These are phyloP conservation scores for Danionella dracula DNA, from an alignment of 2,797 vertebrate genomes.

Conservation along the genomic window DNA sequence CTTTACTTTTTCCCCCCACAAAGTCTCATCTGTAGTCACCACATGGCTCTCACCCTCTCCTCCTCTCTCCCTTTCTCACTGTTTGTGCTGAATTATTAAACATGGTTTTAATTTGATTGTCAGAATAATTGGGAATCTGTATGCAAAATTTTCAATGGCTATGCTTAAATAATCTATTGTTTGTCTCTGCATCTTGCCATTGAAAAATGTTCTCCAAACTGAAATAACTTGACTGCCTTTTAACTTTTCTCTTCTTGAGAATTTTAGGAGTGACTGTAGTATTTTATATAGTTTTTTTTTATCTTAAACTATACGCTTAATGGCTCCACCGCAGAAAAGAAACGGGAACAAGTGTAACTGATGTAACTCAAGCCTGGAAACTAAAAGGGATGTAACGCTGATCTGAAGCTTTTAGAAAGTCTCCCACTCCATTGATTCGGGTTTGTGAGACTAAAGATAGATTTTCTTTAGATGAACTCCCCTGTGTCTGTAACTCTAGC, in stretches of 20 bases:
- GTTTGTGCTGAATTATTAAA: constrained; percentile 74
- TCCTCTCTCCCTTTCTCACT: constrained; percentile 55
- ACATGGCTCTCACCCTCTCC: constrained; percentile 49
- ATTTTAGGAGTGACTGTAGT: neutral
- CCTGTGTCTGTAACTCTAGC: constrained; percentile 3
- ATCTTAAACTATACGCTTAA: neutral
- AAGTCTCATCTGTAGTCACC: neutral
- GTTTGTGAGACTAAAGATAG: constrained; percentile 24
- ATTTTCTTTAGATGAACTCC: constrained; percentile 5
- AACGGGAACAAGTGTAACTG: neutral
- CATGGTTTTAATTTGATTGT: constrained; percentile 66
- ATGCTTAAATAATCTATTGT: neutral
- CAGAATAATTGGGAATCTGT: constrained; percentile 59
- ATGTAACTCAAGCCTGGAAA: neutral
- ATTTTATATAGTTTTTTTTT: no score
- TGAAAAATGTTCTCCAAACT: no score
- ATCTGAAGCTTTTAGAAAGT: neutral
- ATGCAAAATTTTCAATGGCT: constrained; percentile 40
- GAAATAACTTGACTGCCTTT: no score
- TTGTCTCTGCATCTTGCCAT: neutral
- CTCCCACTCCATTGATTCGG: neutral
- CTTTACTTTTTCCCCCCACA: neutral
- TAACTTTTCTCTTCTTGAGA: no score
- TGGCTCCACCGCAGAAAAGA: neutral
- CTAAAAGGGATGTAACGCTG: neutral